phyloP scores from a whole-genome alignment of 2,888 invertebrate species.

The Eretmocerus hayati region DNA sequence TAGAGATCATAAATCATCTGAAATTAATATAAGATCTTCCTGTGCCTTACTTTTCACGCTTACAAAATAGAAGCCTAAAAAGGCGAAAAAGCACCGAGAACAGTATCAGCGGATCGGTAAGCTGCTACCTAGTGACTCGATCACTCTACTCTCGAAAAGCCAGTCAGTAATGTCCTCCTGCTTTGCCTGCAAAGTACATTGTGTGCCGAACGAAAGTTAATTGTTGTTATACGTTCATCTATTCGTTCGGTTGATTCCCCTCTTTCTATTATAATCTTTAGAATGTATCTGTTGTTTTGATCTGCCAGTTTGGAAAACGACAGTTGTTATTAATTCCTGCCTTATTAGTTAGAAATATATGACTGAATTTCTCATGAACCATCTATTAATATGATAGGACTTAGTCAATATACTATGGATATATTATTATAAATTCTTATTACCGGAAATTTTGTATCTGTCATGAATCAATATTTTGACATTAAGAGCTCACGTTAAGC shows the following conservation, averaged over 20 bases:
- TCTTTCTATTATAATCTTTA: neutral
- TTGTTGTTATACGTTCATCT: slow-evolving; percentile 5
- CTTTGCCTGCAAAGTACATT: slow-evolving; percentile 24
- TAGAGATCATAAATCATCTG: too few relatives aligned
- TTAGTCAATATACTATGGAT: slow-evolving; percentile 1
- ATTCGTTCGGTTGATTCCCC: too few relatives aligned
- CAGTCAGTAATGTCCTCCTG: slow-evolving; percentile 23
- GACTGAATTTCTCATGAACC: slow-evolving; percentile 12
- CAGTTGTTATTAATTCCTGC: slow-evolving; percentile 10
- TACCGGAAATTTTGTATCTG: slow-evolving; percentile 11
- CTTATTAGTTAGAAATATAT: slow-evolving; percentile 14
- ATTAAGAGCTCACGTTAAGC: slow-evolving; percentile 8
- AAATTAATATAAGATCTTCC: too few relatives aligned
- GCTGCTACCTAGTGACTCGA: slow-evolving; percentile 46
- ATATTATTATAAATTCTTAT: slow-evolving; percentile 7
- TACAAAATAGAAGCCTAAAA: slow-evolving; percentile 53
- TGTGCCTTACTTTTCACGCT: too few relatives aligned
- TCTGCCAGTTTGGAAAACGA: neutral
- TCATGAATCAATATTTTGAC: slow-evolving; percentile 9
- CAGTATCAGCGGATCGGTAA: slow-evolving; percentile 74
- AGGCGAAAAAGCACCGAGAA: slow-evolving; percentile 68
- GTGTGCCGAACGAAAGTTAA: slow-evolving; percentile 19
- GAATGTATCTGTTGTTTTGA: neutral
- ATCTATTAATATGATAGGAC: neutral
- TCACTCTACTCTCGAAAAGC: slow-evolving; percentile 18